A percentile compares a stretch with the other conserved stretches of the same genome.
Evolutionary conservation across 2,888 invertebrate genomes (phyloP).

Genomic region (Strigamia crassipes): DNA sequence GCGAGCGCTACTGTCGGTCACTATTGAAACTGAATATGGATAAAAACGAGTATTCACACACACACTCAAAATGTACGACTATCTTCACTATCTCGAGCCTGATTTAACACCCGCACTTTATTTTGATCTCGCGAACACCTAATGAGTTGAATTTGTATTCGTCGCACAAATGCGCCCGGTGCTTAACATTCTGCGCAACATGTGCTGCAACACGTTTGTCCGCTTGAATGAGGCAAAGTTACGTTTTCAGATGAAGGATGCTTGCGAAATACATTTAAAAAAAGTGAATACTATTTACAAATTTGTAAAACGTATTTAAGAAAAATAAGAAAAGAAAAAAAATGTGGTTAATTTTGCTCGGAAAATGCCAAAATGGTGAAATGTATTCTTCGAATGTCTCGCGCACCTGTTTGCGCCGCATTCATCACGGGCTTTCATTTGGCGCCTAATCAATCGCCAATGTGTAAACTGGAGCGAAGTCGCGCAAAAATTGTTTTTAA

Average conservation of each 20-base stretch:
- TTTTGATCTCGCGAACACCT: slow-evolving; percentile 1
- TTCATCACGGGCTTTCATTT: background rate
- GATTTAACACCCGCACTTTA: background rate
- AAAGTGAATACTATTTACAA: no score
- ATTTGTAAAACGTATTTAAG: no score
- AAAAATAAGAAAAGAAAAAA: no score
- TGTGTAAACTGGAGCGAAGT: background rate
- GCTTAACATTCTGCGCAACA: slow-evolving; percentile 39
- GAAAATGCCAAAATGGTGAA: background rate
- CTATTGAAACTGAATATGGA: background rate
- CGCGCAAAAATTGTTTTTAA: no score
- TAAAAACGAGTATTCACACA: background rate
- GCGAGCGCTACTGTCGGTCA: background rate
- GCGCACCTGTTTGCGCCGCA: background rate
- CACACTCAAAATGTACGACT: background rate
- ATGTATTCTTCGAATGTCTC: background rate
- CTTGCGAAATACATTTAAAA: no score
- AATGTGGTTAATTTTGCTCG: background rate
- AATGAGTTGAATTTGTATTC: slow-evolving; percentile 26
- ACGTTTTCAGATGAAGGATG: background rate
- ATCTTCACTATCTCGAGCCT: background rate
- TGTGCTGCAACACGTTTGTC: slow-evolving; percentile 20
- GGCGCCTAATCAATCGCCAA: background rate
- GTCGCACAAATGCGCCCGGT: background rate
- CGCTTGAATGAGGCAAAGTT: slow-evolving; percentile 5